Percentiles rank a stretch among this genome's conserved stretches.
Conservation (phyloP, 2,888 invertebrate species). For the Chelonus formosanus region DNA sequence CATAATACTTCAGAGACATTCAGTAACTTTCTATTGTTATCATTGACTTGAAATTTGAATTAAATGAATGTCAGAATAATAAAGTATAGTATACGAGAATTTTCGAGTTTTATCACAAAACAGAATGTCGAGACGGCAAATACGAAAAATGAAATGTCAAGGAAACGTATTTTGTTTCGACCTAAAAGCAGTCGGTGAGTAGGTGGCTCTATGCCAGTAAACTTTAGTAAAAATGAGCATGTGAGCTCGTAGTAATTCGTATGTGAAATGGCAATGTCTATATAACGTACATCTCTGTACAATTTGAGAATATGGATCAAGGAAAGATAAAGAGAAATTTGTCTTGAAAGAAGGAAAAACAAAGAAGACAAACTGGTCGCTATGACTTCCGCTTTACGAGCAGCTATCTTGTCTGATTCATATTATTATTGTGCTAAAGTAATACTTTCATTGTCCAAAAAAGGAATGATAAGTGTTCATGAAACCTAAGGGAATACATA, state of each 20-base stretch:
- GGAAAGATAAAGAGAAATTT: constrained; percentile 25
- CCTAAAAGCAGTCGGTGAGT: constrained; percentile 32
- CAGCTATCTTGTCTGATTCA: constrained; percentile 30
- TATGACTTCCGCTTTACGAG: constrained; percentile 17
- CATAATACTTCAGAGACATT: too few relatives aligned
- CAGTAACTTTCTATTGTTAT: too few relatives aligned
- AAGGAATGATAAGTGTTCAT: constrained; percentile 27
- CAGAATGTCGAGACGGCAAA: background rate
- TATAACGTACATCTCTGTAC: constrained; percentile 1
- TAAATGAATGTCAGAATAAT: too few relatives aligned
- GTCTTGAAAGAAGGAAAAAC: constrained; percentile 11
- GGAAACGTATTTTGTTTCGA: constrained; percentile 41
- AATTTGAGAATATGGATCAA: constrained; percentile 4
- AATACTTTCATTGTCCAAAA: constrained; percentile 25
- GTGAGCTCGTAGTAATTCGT: constrained; percentile 42
- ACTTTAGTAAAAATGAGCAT: constrained; percentile 41
- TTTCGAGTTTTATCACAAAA: background rate
- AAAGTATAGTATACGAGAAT: background rate
- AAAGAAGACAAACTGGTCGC: constrained; percentile 5
- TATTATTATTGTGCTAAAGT: constrained; percentile 27
- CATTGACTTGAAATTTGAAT: too few relatives aligned
- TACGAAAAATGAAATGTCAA: constrained; percentile 5
- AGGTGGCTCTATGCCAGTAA: constrained; percentile 43
- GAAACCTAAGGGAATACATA: constrained; percentile 28
- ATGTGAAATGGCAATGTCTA: constrained; percentile 38